Evolutionary conservation across 2,113 vertebrate species (phyloP), one percentile per base, ranked within the genome.

Genomic region (Gobio gobio): DNA sequence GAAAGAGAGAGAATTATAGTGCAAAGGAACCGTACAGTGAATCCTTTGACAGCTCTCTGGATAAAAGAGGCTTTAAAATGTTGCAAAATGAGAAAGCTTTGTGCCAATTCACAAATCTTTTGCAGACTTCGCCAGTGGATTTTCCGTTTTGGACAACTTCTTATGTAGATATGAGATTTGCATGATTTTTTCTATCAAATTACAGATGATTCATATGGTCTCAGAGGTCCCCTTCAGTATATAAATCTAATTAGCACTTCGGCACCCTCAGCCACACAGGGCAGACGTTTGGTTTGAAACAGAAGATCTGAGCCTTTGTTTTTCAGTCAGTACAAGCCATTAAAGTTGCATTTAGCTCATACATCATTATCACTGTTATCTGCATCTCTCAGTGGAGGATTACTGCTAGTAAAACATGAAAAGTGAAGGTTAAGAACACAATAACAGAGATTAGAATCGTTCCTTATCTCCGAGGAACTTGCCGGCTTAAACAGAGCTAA

Each of bases 401-500:
- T 86, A 82, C 58, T 66, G 24, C 70, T 75, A 73, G 85, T 86
- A 86, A 86, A 86, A 86, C 85, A 86, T 82, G 59, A 86, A 82
- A 86, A 86, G 85, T 86, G 58, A 82, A 86, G 78, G 85, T 82
- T 86, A 86, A 82, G 85, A 86, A 86, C 78, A 82, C 78, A 86
- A 86, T 82, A 73, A 66, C 81, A 64, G 68, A 76, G 85, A 86
- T 86, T 76, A 82, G 78, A 72, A 86, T 86, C 78, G 16, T 45
- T 51, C n/a, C 72, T 82, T 86, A 82, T 86, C 85, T 75, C 56
- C 22, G 43, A 82, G 85, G 58, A 74, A 86, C 70, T 81, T 68
- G 68, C 49, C 12, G 56, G 78, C 45, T 72, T 82, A 83, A 83
- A 83, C 40, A 81, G 18, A 64, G 68, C 68, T 51, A 59, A 51